Evolutionary conservation across 2,888 invertebrate species (phyloP).

Genomic region (Gastrophysa polygoni): DNA sequence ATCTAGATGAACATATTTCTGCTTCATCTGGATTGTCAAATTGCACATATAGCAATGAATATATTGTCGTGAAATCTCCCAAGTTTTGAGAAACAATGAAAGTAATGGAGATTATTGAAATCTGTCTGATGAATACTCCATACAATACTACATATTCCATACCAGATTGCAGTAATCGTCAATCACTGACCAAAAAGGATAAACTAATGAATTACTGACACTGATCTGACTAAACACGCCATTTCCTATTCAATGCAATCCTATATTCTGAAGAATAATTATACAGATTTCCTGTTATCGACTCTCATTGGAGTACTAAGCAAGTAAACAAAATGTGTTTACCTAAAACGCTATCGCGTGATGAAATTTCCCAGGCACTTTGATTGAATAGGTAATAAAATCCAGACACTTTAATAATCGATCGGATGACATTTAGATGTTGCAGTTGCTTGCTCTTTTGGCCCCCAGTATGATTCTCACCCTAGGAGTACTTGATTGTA

Average conservation of each 20-base stretch:
- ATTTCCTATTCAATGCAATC: not conserved
- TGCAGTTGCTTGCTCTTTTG: constrained; percentile 44
- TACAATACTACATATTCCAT: too few relatives aligned
- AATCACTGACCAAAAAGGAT: constrained; percentile 12
- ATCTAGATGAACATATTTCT: too few relatives aligned
- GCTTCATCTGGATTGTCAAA: too few relatives aligned
- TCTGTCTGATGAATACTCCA: too few relatives aligned
- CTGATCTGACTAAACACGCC: not conserved
- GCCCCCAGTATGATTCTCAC: constrained; percentile 48
- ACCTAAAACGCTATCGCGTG: not conserved
- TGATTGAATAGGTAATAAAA: constrained; percentile 14
- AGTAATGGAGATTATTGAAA: too few relatives aligned
- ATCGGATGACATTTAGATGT: constrained; percentile 46
- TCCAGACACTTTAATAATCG: constrained; percentile 13
- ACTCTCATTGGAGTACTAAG: constrained; percentile 1
- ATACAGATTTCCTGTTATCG: constrained; percentile 16
- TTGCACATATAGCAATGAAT: too few relatives aligned
- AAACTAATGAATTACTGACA: not conserved
- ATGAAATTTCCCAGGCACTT: constrained; percentile 15
- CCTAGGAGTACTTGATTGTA: constrained; percentile 45
- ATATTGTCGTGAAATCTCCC: too few relatives aligned
- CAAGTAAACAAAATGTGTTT: constrained; percentile 13
- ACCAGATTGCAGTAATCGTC: too few relatives aligned
- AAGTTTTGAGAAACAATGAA: too few relatives aligned
- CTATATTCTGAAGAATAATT: constrained; percentile 13